These are phyloP conservation scores for Anguilla obscura DNA, from an alignment of 2,797 vertebrate species.

Conservation along the genomic window DNA sequence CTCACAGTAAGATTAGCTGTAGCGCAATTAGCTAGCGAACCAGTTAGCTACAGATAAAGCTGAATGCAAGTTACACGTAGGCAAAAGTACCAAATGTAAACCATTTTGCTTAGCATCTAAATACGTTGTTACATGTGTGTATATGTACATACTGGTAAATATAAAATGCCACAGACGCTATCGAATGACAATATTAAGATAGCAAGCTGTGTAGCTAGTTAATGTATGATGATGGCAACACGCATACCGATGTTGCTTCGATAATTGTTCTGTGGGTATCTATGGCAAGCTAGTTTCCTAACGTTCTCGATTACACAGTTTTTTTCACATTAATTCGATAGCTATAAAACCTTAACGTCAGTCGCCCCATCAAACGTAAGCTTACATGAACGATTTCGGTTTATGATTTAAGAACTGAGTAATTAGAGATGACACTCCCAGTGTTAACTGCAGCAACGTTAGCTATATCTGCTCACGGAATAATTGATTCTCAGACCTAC, in stretches of 20 bases:
- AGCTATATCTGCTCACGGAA: conserved; percentile 8
- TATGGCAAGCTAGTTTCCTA: not conserved
- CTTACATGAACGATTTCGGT: not conserved
- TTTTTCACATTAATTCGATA: not conserved
- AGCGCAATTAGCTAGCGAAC: conserved; percentile 45
- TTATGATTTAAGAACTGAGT: conserved; percentile 19
- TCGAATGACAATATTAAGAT: conserved; percentile 38
- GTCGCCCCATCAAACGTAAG: not conserved
- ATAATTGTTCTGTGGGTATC: not conserved
- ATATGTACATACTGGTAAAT: conserved; percentile 18
- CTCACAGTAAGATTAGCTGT: conserved; percentile 29
- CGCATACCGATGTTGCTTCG: not conserved
- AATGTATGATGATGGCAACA: conserved; percentile 46
- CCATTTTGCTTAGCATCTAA: not conserved
- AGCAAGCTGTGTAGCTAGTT: conserved; percentile 45
- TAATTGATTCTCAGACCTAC: conserved; percentile 20
- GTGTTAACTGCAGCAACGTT: conserved; percentile 17
- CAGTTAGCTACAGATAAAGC: conserved; percentile 27
- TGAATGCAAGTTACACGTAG: conserved; percentile 9
- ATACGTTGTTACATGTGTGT: not conserved
- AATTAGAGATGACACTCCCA: conserved; percentile 27
- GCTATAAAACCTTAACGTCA: not conserved
- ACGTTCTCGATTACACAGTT: not conserved
- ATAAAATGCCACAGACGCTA: conserved; percentile 25
- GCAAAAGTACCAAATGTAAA: not conserved